Base-by-base conservation (phyloP, 2,113 vertebrate species). In the Oreotrochilus melanogaster region DNA sequence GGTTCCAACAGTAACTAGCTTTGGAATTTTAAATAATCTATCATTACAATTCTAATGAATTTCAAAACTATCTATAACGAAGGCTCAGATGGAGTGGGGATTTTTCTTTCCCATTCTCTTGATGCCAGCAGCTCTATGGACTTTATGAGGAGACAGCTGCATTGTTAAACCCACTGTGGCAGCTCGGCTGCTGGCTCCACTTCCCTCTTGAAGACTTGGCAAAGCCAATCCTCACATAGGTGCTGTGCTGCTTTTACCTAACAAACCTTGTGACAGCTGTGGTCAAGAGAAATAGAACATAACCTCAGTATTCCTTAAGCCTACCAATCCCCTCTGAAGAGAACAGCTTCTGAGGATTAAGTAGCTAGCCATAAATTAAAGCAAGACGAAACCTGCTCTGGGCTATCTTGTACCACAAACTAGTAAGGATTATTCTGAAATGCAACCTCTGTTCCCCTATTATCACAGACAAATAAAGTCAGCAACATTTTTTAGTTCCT, bases 211-310 rank as follows among this genome's bases (percentile, higher is more conserved):
- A 60, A 51, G 57, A 39, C 1, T 10, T 9, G 15, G 18, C 61
- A 84, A 88, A 51, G 27, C 65, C 65, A 74, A 25, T 47, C 23
- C 71, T 64, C 53, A 37, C 25, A 28, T 9, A 19, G 13, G 8
- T 50, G 42, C 28, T 58, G 30, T 35, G 64, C 78, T 78, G 28
- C 57, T 75, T 66, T 35, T 89, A 65, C 66, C 24, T 2, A 9
- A 16, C 4, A 17, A 85, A 61, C 28, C 18, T n/a, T 5, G 2
- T 0, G 1, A 74, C 28, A 50, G 31, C n/a, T 6, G 23, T 0
- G 4, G 53, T 33, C 50, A 57, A 65, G 35, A 88, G 67, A 89
- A 92, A 53, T 16, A 6, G 22, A 65, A 60, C 7, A 15, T 10
- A 78, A 27, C 27, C 21, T 47, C 28, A 58, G 43, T 25, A 61